phyloP scores from a whole-genome alignment of 2,888 invertebrate species.

The Hybos culiciformis region DNA sequence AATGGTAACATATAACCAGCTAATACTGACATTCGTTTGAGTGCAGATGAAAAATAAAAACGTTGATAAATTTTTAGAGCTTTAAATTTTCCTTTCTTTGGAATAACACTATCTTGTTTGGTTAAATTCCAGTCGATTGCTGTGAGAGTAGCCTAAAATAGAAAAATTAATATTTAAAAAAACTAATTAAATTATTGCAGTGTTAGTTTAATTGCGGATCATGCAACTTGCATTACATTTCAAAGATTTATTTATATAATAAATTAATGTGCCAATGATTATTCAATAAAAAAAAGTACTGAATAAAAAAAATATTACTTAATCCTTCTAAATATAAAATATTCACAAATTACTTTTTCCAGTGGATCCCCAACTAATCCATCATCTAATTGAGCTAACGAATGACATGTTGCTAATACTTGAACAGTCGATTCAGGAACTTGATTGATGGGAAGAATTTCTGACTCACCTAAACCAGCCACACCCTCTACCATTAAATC shows the following conservation, averaged over 20 bases:
- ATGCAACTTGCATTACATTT: too few species aligned
- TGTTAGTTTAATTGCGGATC: too few species aligned
- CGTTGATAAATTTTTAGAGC: conserved; percentile 90
- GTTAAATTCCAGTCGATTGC: conserved; percentile 96
- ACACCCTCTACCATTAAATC: conserved; percentile 96
- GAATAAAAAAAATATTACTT: too few species aligned
- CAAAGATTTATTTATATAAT: too few species aligned
- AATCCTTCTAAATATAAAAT: too few species aligned
- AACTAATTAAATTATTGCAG: too few species aligned
- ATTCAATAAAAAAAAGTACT: too few species aligned
- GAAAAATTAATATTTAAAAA: too few species aligned
- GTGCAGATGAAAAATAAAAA: conserved; percentile 88
- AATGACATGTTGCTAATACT: conserved; percentile 92
- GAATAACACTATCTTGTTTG: conserved; percentile 90
- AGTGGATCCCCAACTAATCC: conserved; percentile 96
- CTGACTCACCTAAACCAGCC: conserved; percentile 55
- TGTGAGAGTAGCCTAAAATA: conserved; percentile 78
- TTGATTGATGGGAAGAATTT: conserved; percentile 50
- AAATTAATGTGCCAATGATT: too few species aligned
- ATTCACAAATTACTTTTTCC: too few species aligned
- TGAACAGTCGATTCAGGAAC: conserved; percentile 69
- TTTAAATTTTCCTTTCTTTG: conserved; percentile 66
- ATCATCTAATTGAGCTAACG: conserved; percentile 85
- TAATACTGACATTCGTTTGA: conserved; percentile 95
- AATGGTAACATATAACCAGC: conserved; percentile 66